A percentile compares a stretch with the other conserved stretches of the same genome.
phyloP scores from a whole-genome alignment of 2,113 vertebrate species.

The Pyrgilauda ruficollis region DNA sequence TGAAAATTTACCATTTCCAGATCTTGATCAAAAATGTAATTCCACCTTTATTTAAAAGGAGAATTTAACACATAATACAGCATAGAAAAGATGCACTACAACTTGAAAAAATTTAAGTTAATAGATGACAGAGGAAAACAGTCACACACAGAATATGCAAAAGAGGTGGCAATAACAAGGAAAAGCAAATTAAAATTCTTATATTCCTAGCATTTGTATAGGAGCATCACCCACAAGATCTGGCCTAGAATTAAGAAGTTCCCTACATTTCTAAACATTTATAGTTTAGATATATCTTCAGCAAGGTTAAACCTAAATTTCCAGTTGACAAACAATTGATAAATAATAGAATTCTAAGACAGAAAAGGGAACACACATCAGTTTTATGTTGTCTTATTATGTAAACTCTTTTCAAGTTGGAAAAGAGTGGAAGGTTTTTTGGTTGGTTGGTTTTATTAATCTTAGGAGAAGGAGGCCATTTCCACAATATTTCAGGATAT shows the following conservation, averaged over 20 bases:
- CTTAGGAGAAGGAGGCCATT: not conserved
- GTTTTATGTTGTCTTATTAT: not conserved
- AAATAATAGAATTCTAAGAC: not conserved
- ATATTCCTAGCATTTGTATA: not conserved
- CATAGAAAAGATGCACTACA: not conserved
- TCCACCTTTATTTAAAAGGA: not conserved
- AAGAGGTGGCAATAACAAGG: not conserved
- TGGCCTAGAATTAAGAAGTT: not conserved
- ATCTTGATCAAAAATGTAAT: not conserved
- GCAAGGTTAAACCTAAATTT: not conserved
- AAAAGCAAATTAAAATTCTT: not conserved
- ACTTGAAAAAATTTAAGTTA: not conserved
- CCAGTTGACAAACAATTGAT: not conserved
- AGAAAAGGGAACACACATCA: not conserved
- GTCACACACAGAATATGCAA: not conserved
- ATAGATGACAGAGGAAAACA: not conserved
- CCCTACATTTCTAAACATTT: not conserved
- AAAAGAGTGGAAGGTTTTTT: rapidly evolving
- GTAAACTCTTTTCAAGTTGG: not conserved
- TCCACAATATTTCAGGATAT: not conserved
- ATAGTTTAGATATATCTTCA: not conserved
- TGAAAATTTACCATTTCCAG: not conserved
- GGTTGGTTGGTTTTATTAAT: not conserved
- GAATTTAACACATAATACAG: not conserved
- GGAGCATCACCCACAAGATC: not conserved